Percentiles rank a stretch among this genome's conserved stretches.
Evolutionary conservation across 2,113 vertebrate species (phyloP).

Genomic region (Tragulus kanchil): DNA sequence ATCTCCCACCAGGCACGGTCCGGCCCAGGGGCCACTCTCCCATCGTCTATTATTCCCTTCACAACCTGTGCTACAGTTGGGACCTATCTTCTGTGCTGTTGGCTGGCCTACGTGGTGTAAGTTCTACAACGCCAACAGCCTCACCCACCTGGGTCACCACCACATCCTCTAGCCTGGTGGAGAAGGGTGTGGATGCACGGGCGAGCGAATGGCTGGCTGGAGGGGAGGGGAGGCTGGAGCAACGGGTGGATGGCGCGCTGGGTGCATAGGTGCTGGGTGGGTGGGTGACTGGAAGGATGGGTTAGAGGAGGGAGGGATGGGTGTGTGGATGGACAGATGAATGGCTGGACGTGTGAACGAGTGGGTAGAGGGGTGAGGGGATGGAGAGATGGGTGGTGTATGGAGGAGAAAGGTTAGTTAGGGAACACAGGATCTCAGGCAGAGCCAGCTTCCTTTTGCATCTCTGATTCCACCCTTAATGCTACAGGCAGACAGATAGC

Average conservation of each 20-base stretch:
- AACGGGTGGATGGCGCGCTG: fast-evolving
- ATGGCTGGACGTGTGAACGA: fast-evolving
- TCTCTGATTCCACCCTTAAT: not conserved
- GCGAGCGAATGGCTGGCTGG: fast-evolving
- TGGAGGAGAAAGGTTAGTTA: not conserved
- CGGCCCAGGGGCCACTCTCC: fast-evolving
- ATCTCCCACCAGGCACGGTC: not conserved
- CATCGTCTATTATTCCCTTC: not conserved
- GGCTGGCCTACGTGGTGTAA: not conserved
- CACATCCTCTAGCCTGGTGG: not conserved
- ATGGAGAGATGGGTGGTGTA: fast-evolving
- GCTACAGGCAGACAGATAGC: not conserved
- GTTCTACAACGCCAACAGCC: not conserved
- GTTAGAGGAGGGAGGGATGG: fast-evolving
- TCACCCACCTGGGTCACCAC: not conserved
- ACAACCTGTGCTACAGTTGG: not conserved
- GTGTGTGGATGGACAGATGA: not conserved
- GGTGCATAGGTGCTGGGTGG: fast-evolving
- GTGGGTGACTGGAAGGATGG: not conserved
- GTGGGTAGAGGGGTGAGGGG: fast-evolving
- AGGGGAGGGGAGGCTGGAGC: not conserved
- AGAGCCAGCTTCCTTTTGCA: not conserved
- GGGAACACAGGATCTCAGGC: not conserved
- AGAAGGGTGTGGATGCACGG: not conserved
- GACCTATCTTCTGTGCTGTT: not conserved